Conservation (phyloP, 2,797 vertebrate species). For the Channa striata region DNA sequence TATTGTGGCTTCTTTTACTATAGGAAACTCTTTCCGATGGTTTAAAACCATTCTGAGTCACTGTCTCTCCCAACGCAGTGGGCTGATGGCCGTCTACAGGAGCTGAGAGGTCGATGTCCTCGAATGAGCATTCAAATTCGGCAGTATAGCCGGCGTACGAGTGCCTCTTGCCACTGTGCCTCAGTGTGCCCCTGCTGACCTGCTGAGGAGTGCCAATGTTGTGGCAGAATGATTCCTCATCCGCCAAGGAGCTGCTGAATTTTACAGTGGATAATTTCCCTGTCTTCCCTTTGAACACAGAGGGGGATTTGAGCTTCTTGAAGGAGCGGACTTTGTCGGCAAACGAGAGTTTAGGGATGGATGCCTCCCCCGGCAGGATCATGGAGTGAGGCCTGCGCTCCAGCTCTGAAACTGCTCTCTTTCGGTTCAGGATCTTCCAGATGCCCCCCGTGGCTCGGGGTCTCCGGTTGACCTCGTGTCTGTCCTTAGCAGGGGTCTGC, state of each 20-base stretch:
- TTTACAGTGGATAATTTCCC: constrained; percentile 81
- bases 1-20: constrained; percentile 77
- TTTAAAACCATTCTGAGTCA: constrained; percentile 77
- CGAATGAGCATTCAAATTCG: constrained; percentile 90
- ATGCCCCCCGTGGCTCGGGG: constrained; percentile 84
- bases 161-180: constrained; percentile 87
- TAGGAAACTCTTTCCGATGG: constrained; percentile 75
- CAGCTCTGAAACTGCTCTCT: constrained; percentile 81
- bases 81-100: constrained; percentile 78
- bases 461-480: constrained; percentile 79
- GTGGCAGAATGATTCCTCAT: constrained; percentile 79
- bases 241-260: constrained; percentile 75
- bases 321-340: constrained; percentile 90
- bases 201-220: constrained; percentile 83
- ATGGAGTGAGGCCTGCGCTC: constrained; percentile 91
- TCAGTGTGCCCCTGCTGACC: constrained; percentile 77
- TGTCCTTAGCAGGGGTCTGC: constrained; percentile 76
- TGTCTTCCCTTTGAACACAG: constrained; percentile 80
- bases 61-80: constrained; percentile 70
- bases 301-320: constrained; percentile 87
- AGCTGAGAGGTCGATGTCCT: constrained; percentile 85
- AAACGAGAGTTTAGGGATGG: constrained; percentile 89
- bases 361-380: constrained; percentile 88
- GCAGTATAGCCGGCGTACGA: constrained; percentile 90
- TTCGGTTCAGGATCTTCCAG: constrained; percentile 91